phyloP scores from a whole-genome alignment of 2,797 vertebrate species.

The Melanotaenia nigrans region DNA sequence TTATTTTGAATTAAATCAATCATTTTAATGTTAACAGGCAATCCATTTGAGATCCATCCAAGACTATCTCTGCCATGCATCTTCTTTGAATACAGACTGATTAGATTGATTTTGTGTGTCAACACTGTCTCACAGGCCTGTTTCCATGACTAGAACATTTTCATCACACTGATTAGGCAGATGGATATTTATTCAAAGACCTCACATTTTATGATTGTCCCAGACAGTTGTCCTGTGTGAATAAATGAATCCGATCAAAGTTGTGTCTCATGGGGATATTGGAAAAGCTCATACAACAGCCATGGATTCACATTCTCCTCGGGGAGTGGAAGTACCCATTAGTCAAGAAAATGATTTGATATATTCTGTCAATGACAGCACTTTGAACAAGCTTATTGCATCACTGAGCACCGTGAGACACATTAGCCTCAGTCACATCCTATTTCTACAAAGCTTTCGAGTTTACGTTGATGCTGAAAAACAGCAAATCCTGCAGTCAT shows the following conservation, averaged over 20 bases:
- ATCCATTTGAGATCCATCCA: not conserved
- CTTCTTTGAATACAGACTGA: constrained; percentile 16
- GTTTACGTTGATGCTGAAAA: constrained; percentile 43
- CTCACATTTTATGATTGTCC: constrained; percentile 39
- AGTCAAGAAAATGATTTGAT: constrained; percentile 73
- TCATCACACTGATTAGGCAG: constrained; percentile 45
- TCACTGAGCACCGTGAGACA: constrained; percentile 50
- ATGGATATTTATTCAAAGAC: constrained; percentile 31
- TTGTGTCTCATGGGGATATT: constrained; percentile 21
- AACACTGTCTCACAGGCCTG: constrained; percentile 16
- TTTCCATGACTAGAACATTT: constrained; percentile 48
- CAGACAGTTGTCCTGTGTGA: constrained; percentile 54
- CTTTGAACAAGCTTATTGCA: constrained; percentile 50
- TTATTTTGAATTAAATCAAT: not conserved
- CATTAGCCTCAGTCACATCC: constrained; percentile 44
- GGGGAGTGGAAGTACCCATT: constrained; percentile 65
- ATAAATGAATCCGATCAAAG: constrained; percentile 62
- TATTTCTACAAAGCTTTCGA: constrained; percentile 45
- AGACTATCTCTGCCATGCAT: not conserved
- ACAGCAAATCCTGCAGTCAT: constrained; percentile 35
- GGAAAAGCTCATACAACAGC: constrained; percentile 40
- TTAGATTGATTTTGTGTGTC: constrained; percentile 17
- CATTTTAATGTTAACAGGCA: not conserved
- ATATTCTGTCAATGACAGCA: constrained; percentile 63
- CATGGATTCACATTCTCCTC: constrained; percentile 38